These are phyloP conservation scores for Acanthornis magna DNA, from an alignment of 2,797 vertebrate species.

Conservation along the genomic window DNA sequence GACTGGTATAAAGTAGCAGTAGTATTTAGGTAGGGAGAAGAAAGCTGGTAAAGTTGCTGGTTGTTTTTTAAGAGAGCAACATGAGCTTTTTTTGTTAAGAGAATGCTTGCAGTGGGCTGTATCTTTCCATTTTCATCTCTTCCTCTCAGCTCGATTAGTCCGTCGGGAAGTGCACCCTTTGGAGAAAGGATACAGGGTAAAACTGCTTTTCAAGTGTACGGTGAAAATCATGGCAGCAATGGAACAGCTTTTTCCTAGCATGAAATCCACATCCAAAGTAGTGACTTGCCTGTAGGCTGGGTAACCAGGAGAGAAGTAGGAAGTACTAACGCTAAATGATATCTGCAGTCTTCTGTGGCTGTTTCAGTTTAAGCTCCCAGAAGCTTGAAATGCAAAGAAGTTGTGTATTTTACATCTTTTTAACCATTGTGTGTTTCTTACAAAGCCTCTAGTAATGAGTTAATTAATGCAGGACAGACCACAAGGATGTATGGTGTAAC, in stretches of 20 bases:
- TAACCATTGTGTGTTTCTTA: not conserved
- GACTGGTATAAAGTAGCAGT: not conserved
- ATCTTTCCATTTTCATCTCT: not conserved
- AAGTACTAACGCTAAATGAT: not conserved
- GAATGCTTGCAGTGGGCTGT: not conserved
- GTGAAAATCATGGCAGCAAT: not conserved
- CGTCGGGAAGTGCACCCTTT: not conserved
- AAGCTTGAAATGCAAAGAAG: not conserved
- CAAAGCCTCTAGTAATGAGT: not conserved
- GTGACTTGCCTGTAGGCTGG: not conserved
- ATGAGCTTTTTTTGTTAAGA: not conserved
- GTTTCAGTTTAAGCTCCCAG: not conserved
- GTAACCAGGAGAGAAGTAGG: not conserved
- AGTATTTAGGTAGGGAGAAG: not conserved
- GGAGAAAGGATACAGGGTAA: not conserved
- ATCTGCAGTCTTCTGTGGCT: not conserved
- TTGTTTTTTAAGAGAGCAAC: not conserved
- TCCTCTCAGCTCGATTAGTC: fast-evolving
- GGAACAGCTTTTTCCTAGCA: not conserved
- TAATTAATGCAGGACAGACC: not conserved
- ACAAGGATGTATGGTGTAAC: not conserved
- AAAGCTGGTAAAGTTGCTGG: not conserved
- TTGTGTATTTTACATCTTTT: not conserved
- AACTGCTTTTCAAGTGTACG: not conserved
- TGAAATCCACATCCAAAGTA: not conserved